These are phyloP conservation scores for Pygmarrhopalites habei DNA, from an alignment of 1,140 invertebrate species.

Conservation along the genomic window DNA sequence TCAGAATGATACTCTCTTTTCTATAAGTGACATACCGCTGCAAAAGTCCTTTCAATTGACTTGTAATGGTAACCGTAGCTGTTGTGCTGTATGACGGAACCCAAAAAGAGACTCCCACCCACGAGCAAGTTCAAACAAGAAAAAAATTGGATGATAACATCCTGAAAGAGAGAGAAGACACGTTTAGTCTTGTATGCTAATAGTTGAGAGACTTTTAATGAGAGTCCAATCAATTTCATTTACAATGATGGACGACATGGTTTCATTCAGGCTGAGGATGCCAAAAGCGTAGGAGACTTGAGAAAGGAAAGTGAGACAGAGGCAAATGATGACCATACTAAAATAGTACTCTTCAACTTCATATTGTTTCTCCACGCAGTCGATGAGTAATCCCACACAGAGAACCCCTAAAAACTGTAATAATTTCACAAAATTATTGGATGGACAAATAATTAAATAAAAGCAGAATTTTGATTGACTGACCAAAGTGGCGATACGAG, in stretches of 20 bases:
- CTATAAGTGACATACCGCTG: not conserved
- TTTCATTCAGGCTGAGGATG: not conserved
- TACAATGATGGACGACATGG: not conserved
- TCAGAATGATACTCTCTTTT: not conserved
- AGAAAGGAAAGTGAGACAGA: not conserved
- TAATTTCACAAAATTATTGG: no score
- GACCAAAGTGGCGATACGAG: not conserved
- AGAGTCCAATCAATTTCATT: not conserved
- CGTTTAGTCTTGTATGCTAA: no score
- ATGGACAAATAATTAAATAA: no score
- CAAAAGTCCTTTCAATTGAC: not conserved
- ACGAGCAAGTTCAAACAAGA: not conserved
- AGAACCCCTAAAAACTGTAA: not conserved
- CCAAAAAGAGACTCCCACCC: not conserved
- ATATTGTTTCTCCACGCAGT: not conserved
- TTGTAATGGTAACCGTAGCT: not conserved
- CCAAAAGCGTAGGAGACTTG: not conserved
- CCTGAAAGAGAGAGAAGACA: not conserved
- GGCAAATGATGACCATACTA: conserved; percentile 4
- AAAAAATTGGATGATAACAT: not conserved
- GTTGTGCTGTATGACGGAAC: not conserved
- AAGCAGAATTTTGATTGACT: no score
- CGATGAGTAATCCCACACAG: not conserved
- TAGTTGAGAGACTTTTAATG: not conserved
- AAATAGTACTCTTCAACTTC: conserved; percentile 6